Base-by-base conservation (phyloP, 2,113 vertebrate species). In the Chauna torquata region DNA sequence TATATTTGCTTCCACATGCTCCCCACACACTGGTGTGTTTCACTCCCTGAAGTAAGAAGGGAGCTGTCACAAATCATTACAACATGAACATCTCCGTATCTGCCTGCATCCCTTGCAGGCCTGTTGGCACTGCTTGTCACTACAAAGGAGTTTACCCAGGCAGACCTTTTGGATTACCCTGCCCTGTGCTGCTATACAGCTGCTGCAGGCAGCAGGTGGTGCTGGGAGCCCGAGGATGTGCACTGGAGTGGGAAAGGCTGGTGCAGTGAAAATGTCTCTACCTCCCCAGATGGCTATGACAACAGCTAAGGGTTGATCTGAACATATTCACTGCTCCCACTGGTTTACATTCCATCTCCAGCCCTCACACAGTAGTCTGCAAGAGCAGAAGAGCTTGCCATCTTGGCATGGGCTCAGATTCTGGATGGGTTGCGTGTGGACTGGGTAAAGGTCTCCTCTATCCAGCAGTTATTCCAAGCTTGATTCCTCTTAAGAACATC, bases 1-100 rank as follows among this genome's bases (percentile, higher is more conserved):
- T 62, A 6, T 52, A 9, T 94, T 85, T 87, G 65, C 20, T 89
- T 62, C 76, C 79, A 44, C 55, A 11, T 27, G 16, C 40, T 68
- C 65, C 55, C 42, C 45, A 32, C 52, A 30, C 22, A 2, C 64
- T 72, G 82, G 28, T 72, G 75, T 11, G 58, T 49, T 82, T 68
- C 55, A 16, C 27, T 82, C 24, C 86, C 86, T 4, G 22, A 81
- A 86, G 82, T 49, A 55, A 85, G 70, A 25, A 2, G 4, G 70
- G 76, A 91, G 42, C 86, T 95, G 89, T 95, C 95, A 94, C 44
- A 90, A 88, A 52, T 16, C 83, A 64, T 95, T 25, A 49, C 57
- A 36, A 66, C 57, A 27, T 10, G 49, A 3, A 4, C 81, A 42
- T 17, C 52, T 84, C 23, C 18, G 6, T 17, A 30, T 10, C n/a